Evolutionary conservation across 2,113 vertebrate species (phyloP).

Genomic region (Desmodus rotundus): DNA sequence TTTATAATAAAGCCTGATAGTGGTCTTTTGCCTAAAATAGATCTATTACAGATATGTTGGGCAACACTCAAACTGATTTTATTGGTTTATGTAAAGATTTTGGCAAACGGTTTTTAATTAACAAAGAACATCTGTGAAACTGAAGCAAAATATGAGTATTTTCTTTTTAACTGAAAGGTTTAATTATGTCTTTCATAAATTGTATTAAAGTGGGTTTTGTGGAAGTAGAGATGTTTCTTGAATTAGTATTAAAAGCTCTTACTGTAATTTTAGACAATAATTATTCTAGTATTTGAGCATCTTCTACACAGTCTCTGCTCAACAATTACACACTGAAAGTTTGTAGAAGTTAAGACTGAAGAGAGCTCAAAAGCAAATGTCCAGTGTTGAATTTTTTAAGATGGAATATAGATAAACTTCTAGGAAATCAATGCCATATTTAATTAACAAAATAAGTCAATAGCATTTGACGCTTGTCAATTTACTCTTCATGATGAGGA

Average conservation of each 20-base stretch:
- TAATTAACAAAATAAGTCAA: not conserved
- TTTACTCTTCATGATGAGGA: not conserved
- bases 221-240: not conserved
- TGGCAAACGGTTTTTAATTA: not conserved
- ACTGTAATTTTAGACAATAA: not conserved
- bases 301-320: not conserved
- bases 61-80: not conserved
- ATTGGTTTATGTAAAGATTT: not conserved
- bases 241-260: not conserved
- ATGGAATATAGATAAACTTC: not conserved
- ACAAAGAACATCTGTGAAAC: not conserved
- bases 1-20: not conserved
- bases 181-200: slow-evolving; percentile 4
- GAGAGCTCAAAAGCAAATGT: not conserved
- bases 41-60: not conserved
- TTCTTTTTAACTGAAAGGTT: not conserved
- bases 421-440: not conserved
- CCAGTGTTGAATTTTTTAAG: not conserved
- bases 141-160: not conserved
- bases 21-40: not conserved
- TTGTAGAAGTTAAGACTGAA: not conserved
- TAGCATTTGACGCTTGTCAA: not conserved
- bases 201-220: not conserved
- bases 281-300: not conserved
- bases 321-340: not conserved